Evolutionary conservation across 2,888 invertebrate species (phyloP).

Genomic region (Coleophora flavipennella): DNA sequence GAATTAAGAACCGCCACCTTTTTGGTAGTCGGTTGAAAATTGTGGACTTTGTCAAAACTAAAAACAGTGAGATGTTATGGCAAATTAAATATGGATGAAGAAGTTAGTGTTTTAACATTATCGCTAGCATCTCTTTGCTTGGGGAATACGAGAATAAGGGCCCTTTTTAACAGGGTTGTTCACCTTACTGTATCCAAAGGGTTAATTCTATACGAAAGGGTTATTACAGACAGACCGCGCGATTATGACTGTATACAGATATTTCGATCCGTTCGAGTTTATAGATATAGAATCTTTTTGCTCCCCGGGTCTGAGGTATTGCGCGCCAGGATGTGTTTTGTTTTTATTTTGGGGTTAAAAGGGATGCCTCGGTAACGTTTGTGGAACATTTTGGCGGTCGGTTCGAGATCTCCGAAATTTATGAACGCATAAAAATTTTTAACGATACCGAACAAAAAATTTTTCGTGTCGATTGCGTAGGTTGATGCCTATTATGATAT

Average conservation of each 20-base stretch:
- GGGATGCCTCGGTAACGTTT: conserved; percentile 37
- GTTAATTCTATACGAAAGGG: conserved; percentile 63
- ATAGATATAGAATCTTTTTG: too few species aligned
- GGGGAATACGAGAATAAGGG: conserved; percentile 32
- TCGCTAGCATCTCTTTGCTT: conserved; percentile 26
- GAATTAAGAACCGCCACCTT: too few species aligned
- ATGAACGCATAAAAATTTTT: conserved; percentile 12
- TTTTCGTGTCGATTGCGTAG: background rate
- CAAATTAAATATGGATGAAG: too few species aligned
- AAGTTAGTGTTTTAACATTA: too few species aligned
- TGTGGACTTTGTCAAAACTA: too few species aligned
- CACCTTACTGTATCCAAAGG: conserved; percentile 64
- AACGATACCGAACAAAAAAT: background rate
- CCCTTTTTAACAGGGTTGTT: conserved; percentile 63
- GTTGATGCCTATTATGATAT: too few species aligned
- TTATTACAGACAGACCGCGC: conserved; percentile 40
- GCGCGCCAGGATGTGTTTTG: conserved; percentile 47
- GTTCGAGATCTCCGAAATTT: conserved; percentile 14
- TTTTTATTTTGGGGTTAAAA: conserved; percentile 44
- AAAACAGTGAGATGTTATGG: too few species aligned
- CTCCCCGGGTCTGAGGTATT: conserved; percentile 28
- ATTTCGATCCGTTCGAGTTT: conserved; percentile 27
- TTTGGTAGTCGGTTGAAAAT: too few species aligned
- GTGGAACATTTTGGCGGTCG: conserved; percentile 17
- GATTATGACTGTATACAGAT: conserved; percentile 39